Conservation (phyloP, 2,888 invertebrate species). For the Drosophila greeni region DNA sequence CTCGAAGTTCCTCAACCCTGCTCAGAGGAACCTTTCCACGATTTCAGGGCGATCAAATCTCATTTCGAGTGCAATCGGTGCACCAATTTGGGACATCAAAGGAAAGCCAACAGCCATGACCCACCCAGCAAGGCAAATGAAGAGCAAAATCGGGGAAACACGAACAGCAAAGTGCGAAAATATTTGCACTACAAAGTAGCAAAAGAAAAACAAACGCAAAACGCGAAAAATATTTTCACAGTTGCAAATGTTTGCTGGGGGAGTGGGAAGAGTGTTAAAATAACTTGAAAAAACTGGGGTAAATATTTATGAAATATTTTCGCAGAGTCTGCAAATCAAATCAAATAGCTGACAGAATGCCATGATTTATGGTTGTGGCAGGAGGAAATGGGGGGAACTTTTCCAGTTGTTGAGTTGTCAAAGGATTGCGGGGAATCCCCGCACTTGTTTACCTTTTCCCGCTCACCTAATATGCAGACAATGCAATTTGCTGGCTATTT, state of each 20-base stretch:
- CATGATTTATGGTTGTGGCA: slow-evolving; percentile 18
- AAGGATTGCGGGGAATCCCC: slow-evolving; percentile 8
- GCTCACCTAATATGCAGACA: slow-evolving; percentile 19
- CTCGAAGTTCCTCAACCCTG: background rate
- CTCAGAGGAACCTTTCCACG: slow-evolving; percentile 1
- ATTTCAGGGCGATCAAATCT: slow-evolving; percentile 26
- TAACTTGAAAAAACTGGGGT: slow-evolving; percentile 19
- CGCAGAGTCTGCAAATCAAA: slow-evolving; percentile 37
- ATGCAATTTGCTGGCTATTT: slow-evolving; percentile 37
- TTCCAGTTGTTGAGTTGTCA: slow-evolving; percentile 23
- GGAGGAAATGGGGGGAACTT: background rate
- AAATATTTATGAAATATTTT: slow-evolving; percentile 49
- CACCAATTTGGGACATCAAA: slow-evolving; percentile 38
- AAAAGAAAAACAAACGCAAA: no score
- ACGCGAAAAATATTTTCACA: slow-evolving; percentile 40
- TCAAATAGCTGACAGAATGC: slow-evolving; percentile 39
- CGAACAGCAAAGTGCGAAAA: slow-evolving; percentile 30
- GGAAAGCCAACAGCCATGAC: slow-evolving; percentile 24
- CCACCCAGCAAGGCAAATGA: slow-evolving; percentile 35
- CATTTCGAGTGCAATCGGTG: slow-evolving; percentile 37
- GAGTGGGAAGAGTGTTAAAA: slow-evolving; percentile 18
- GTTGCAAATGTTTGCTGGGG: slow-evolving; percentile 22
- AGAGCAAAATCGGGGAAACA: slow-evolving; percentile 33
- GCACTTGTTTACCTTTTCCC: slow-evolving; percentile 4
- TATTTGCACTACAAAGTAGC: no score